A percentile compares a stretch with the other conserved stretches of the same genome.
Conservation (phyloP, 2,888 invertebrate species). For the Hydrotaea cyrtoneurina region DNA sequence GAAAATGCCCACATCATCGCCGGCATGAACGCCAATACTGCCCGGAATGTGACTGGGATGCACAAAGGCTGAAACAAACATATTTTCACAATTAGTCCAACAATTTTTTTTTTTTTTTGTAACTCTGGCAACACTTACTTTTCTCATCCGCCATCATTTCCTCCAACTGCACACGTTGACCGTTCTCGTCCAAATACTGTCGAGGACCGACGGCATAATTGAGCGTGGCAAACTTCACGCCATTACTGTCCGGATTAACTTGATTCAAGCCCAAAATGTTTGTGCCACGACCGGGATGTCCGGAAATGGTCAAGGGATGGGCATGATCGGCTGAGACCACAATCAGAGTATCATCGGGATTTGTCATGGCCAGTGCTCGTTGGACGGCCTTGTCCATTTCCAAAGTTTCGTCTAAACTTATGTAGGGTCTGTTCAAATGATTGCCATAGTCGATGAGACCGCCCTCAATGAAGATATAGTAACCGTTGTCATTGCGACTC, state of each 20-base stretch:
- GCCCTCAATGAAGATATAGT: constrained; percentile 84
- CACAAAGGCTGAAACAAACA: constrained; percentile 5
- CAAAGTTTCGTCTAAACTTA: constrained; percentile 88
- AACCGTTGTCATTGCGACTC: constrained; percentile 82
- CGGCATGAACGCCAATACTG: constrained; percentile 86
- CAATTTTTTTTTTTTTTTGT: neutral
- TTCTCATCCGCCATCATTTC: neutral
- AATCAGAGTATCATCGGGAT: constrained; percentile 86
- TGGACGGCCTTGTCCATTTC: constrained; percentile 87
- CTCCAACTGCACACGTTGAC: constrained; percentile 66
- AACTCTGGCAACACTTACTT: neutral
- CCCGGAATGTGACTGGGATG: constrained; percentile 73
- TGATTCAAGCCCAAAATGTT: constrained; percentile 81
- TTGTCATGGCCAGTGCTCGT: constrained; percentile 83
- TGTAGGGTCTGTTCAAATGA: constrained; percentile 84
- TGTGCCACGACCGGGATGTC: constrained; percentile 84
- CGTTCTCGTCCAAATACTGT: constrained; percentile 71
- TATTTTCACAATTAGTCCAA: too few species aligned
- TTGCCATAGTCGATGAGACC: constrained; percentile 89
- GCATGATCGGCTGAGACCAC: constrained; percentile 90
- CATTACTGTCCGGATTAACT: constrained; percentile 69
- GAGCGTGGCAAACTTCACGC: constrained; percentile 84
- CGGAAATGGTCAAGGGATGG: constrained; percentile 88
- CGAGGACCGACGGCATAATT: constrained; percentile 87
- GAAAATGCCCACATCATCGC: constrained; percentile 90